Conservation (phyloP, 1,140 invertebrate species). For the Marisa cornuarietis region DNA sequence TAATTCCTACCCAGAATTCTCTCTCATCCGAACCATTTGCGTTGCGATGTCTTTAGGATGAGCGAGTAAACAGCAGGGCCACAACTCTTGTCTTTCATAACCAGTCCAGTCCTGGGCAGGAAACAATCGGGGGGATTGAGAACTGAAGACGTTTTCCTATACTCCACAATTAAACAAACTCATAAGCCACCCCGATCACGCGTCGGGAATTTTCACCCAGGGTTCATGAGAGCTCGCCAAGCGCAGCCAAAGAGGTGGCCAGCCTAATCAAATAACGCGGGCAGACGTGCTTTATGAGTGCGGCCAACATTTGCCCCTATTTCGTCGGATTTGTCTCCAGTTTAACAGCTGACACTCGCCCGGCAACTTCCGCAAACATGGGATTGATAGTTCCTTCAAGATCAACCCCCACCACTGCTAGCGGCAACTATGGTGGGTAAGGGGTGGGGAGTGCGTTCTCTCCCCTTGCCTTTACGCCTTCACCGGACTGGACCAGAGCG, state of each 20-base stretch:
- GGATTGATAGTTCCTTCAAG: conserved; percentile 27
- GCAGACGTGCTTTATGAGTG: conserved; percentile 9
- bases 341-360: conserved; percentile 19
- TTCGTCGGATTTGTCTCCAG: conserved; percentile 12
- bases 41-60: no score
- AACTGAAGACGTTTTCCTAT: not conserved
- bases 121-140: no score
- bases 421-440: no score
- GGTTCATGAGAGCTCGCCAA: not conserved
- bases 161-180: conserved; percentile 17
- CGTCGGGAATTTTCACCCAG: not conserved
- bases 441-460: no score
- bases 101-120: no score
- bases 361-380: conserved; percentile 20
- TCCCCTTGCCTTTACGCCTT: no score
- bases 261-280: conserved; percentile 18
- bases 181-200: conserved; percentile 20
- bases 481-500: no score
- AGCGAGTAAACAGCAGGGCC: no score
- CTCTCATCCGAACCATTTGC: no score
- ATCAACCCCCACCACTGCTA: not conserved
- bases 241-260: conserved; percentile 7
- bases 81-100: no score
- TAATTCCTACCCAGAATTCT: no score
- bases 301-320: conserved; percentile 18